Base-by-base conservation (phyloP, 2,888 invertebrate genomes). In the Lochmaea crataegi region DNA sequence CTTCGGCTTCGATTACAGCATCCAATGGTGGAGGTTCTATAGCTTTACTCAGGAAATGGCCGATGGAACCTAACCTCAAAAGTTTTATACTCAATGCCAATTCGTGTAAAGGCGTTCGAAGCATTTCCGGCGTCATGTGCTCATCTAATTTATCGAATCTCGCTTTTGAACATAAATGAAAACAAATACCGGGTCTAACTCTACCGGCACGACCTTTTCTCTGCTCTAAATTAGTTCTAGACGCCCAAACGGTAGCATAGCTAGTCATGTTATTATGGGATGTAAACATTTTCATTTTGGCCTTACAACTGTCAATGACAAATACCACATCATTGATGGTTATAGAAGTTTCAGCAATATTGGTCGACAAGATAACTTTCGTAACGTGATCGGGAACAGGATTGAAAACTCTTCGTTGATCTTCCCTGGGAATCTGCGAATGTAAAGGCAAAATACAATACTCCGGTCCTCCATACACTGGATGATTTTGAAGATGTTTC, bases 221-320 rank as follows among this genome's bases (percentile, higher is more conserved):
- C 87, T 99, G 99, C 85, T 97, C 96, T 74, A 99, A 87, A 87
- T 98, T 99, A 0, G 98, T 97, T 85, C 91, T 92, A 75, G 97
- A 96, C 0, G 98, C 98, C 96, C 96, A 96, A 1, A 95, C 97
- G 0, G 98, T 98, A 0, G 98, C 98, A 84, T 98, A 99, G 82
- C 97, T 97, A 0, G 98, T 98, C 94, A 99, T 96, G 86, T 99
- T 99, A 87, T 99, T 99, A 86, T 98, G 98, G 0, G 98, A 96
- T 0, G 98, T 98, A 84, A 98, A 99, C 84, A 98, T 89, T 85
- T 99, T 98, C 92, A 98, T 96, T 86, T 98, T 97, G 0, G 97
- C 95, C 87, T 98, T 98, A 88, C 99, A 98, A 58, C 95, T 95
- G 86, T 99, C 99, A 74, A 99, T 95, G 0, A 99, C 99, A 87